Conservation (phyloP, 2,888 invertebrate species). For the Xestia rhomboidea region DNA sequence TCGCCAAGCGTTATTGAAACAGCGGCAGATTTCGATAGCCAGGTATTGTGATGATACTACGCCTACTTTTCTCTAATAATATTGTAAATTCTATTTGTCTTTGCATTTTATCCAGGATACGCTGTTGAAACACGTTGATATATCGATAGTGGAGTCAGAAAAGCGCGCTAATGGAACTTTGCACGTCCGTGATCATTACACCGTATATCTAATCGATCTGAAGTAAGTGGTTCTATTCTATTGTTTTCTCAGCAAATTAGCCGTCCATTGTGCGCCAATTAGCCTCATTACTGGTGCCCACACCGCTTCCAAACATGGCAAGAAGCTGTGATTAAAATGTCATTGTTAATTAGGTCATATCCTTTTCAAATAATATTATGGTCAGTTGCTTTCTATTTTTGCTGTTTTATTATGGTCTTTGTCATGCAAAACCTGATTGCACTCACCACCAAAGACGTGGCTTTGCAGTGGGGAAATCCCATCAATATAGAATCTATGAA, state of each 20-base stretch:
- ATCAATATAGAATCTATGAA: neutral
- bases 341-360: conserved; percentile 40
- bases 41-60: conserved; percentile 78
- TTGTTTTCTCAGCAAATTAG: conserved; percentile 76
- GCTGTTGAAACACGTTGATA: conserved; percentile 93
- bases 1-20: conserved; percentile 80
- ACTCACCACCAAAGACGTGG: neutral
- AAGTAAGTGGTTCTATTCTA: conserved; percentile 90
- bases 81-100: conserved; percentile 37
- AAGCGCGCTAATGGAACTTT: conserved; percentile 94
- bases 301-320: conserved; percentile 21
- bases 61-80: conserved; percentile 78
- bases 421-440: neutral
- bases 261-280: conserved; percentile 69
- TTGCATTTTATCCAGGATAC: conserved; percentile 89
- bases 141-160: conserved; percentile 94
- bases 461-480: neutral
- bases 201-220: conserved; percentile 94
- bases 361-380: conserved; percentile 19
- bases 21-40: conserved; percentile 83
- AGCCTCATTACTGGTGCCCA: conserved; percentile 56
- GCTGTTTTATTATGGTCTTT: neutral
- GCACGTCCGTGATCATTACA: conserved; percentile 94
- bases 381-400: conserved; percentile 34
- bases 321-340: conserved; percentile 36